A percentile compares a stretch with the other conserved stretches of the same genome.
Conservation (phyloP, 2,797 vertebrate genomes). For the Hippoglossus hippoglossus region DNA sequence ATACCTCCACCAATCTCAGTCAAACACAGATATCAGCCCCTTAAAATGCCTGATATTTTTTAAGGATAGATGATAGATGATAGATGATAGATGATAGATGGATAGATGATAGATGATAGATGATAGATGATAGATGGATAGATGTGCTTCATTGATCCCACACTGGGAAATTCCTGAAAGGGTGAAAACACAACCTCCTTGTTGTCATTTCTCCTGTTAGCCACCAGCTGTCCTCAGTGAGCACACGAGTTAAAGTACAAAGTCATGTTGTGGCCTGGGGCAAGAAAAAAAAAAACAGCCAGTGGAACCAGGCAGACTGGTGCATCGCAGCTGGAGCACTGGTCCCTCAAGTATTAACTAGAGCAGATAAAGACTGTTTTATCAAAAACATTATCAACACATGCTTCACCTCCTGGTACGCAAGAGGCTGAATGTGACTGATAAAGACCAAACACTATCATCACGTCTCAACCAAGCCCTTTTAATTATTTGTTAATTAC, state of each 20-base stretch:
- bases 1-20: too few species aligned
- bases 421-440: constrained; percentile 11
- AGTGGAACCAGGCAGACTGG: constrained; percentile 40
- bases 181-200: too few species aligned
- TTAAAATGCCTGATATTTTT: too few species aligned
- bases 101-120: too few species aligned
- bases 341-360: constrained; percentile 17
- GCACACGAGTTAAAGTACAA: constrained; percentile 48
- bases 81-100: too few species aligned
- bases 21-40: too few species aligned
- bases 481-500: constrained; percentile 56
- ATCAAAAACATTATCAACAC: constrained; percentile 20
- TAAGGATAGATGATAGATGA: too few species aligned
- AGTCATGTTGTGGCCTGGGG: constrained; percentile 39
- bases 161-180: too few species aligned
- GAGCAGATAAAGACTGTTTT: constrained; percentile 14
- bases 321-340: constrained; percentile 56
- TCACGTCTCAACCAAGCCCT: constrained; percentile 18
- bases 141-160: too few species aligned
- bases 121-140: too few species aligned
- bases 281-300: constrained; percentile 29
- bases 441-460: constrained; percentile 8
- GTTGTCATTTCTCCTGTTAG: constrained; percentile 1
- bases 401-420: constrained; percentile 7
- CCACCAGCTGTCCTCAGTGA: constrained; percentile 69